Conservation (phyloP, 2,797 vertebrate species). For the Peromyscus melanophrys region DNA sequence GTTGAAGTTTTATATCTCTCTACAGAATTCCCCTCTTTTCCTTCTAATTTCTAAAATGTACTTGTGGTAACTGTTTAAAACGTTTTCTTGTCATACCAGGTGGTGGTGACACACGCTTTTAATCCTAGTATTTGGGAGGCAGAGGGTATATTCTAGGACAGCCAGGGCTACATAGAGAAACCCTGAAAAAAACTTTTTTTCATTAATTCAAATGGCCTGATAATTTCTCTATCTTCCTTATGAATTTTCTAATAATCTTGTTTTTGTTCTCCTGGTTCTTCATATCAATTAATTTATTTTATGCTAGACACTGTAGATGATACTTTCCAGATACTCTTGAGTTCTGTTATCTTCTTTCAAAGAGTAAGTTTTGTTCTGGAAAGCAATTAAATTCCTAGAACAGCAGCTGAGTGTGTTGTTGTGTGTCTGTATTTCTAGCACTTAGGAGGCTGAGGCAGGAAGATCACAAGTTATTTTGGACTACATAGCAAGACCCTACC, state of each 20-base stretch:
- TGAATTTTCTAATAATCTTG: conserved; percentile 7
- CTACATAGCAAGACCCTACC: too few relatives aligned
- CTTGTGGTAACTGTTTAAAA: background rate
- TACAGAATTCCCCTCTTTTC: background rate
- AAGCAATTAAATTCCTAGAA: background rate
- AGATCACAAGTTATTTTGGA: too few relatives aligned
- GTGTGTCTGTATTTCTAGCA: background rate
- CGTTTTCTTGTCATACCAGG: background rate
- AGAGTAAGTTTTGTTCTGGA: background rate
- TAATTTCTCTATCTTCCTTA: background rate
- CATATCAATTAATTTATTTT: background rate
- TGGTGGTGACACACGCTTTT: background rate
- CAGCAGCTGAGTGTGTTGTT: background rate
- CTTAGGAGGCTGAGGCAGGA: background rate
- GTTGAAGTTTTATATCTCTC: conserved; percentile 25
- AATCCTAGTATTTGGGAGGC: background rate
- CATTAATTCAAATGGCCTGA: background rate
- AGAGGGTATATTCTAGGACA: background rate
- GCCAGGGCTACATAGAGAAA: background rate
- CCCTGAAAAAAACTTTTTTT: background rate
- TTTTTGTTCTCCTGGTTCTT: background rate
- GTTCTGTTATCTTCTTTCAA: conserved; percentile 30
- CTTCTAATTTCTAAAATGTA: conserved; percentile 18
- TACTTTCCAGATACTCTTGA: background rate
- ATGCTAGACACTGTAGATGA: background rate